Conservation (phyloP, 37 sponge, comb jelly and placozoan genomes). For the Ianthella basta region DNA sequence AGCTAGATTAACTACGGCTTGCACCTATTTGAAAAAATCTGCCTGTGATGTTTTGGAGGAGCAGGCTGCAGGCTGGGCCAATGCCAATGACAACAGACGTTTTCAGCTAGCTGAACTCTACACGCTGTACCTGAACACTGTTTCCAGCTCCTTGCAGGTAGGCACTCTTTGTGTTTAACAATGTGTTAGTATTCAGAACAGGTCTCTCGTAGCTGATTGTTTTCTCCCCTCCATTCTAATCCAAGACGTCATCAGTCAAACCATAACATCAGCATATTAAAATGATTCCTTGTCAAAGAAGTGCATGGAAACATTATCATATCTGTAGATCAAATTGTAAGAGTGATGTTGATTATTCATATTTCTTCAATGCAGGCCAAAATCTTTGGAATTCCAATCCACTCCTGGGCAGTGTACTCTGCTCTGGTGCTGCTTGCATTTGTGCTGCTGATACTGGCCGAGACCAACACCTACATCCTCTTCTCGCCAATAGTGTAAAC, state of each 20-base stretch:
- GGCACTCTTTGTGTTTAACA: no score
- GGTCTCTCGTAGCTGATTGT: no score
- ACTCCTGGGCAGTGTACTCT: conserved; percentile 63
- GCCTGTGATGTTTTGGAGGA: conserved; percentile 8
- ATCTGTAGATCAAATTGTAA: no score
- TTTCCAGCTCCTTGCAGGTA: background rate
- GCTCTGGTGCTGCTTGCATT: conserved; percentile 38
- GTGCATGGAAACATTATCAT: no score
- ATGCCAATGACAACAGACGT: conserved; percentile 55
- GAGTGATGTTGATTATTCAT: no score
- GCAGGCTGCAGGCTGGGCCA: background rate
- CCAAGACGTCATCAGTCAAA: no score
- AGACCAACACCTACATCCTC: conserved; percentile 4
- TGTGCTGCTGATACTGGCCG: conserved; percentile 55
- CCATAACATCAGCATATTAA: no score
- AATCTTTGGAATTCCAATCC: conserved; percentile 75
- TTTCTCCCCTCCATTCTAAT: no score
- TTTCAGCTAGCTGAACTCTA: conserved; percentile 41
- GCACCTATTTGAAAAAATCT: conserved; percentile 39
- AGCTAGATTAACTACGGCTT: conserved; percentile 62
- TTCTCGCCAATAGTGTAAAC: conserved; percentile 1
- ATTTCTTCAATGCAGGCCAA: conserved; percentile 72
- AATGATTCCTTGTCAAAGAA: no score
- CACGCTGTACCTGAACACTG: conserved; percentile 65
- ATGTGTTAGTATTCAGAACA: no score